phyloP scores from a whole-genome alignment of 2,888 invertebrate genomes.

The Latrodectus hesperus region DNA sequence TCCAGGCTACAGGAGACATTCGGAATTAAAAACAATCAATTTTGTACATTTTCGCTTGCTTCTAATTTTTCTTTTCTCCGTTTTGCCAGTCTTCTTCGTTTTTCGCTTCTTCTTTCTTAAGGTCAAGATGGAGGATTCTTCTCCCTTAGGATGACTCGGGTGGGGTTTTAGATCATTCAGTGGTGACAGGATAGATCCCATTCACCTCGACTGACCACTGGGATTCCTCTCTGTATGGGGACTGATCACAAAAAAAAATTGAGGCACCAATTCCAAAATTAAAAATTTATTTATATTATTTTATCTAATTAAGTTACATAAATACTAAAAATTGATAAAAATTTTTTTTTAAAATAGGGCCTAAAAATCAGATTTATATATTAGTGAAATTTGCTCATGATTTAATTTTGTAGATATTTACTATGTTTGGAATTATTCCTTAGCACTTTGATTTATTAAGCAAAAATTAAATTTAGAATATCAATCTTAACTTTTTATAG shows the following conservation, averaged over 20 bases:
- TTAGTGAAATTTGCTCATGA: too few species aligned
- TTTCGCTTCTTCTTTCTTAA: constrained; percentile 11
- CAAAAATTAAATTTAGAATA: too few species aligned
- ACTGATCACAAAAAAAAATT: neutral
- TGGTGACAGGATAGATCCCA: constrained; percentile 31
- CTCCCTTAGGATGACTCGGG: constrained; percentile 28
- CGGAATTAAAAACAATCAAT: constrained; percentile 59
- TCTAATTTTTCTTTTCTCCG: constrained; percentile 4
- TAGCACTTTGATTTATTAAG: too few species aligned
- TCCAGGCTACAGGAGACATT: constrained; percentile 9
- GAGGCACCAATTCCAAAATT: too few species aligned
- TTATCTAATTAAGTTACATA: too few species aligned
- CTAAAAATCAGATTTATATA: too few species aligned
- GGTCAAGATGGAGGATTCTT: constrained; percentile 7
- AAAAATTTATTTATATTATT: too few species aligned
- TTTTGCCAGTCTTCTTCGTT: constrained; percentile 24
- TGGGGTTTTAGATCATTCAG: constrained; percentile 26
- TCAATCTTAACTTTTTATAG: too few species aligned
- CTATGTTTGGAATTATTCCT: too few species aligned
- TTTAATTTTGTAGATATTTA: too few species aligned
- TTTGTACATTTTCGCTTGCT: constrained; percentile 29
- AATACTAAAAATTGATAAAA: too few species aligned
- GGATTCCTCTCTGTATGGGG: constrained; percentile 8
- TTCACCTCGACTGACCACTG: constrained; percentile 13
- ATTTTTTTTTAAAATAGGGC: too few species aligned